A percentile compares a stretch with the other conserved stretches of the same genome.
These are phyloP conservation scores for Apostichopus parvimensis DNA, from an alignment of 35 echinoderm and acorn worm genomes.

Conservation along the genomic window DNA sequence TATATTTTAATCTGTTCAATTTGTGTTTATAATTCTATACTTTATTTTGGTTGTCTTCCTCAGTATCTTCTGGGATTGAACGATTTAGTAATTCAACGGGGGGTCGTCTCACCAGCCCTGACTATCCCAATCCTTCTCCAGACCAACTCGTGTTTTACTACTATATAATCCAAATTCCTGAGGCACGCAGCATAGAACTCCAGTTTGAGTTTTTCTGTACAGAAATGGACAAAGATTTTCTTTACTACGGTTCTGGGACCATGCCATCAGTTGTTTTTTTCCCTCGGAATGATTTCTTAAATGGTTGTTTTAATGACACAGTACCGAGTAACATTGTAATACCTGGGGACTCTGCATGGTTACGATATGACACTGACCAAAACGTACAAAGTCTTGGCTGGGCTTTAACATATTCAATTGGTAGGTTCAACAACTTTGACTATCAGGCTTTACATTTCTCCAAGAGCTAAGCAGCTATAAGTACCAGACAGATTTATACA, in stretches of 20 bases:
- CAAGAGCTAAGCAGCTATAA: no score
- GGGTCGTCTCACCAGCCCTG: background rate
- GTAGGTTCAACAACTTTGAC: background rate
- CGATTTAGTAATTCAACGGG: background rate
- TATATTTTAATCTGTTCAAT: background rate
- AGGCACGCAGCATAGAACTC: conserved; percentile 11
- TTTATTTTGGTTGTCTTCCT: background rate
- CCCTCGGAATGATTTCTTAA: background rate
- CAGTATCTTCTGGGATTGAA: background rate
- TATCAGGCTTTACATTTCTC: no score
- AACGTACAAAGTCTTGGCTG: conserved; percentile 1
- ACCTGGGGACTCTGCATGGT: background rate
- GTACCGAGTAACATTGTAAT: background rate
- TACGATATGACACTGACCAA: conserved; percentile 33
- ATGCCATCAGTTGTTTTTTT: background rate
- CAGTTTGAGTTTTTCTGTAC: background rate
- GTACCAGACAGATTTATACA: no score
- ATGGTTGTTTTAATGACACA: background rate
- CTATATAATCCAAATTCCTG: conserved; percentile 32
- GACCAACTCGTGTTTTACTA: background rate
- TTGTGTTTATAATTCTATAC: background rate
- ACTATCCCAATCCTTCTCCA: conserved; percentile 6
- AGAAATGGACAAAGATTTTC: background rate
- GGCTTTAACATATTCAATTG: background rate
- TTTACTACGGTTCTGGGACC: background rate